Percentiles rank a stretch among this genome's conserved stretches.
phyloP scores from a whole-genome alignment of 2,113 vertebrate genomes.

The Cebidichthys violaceus region DNA sequence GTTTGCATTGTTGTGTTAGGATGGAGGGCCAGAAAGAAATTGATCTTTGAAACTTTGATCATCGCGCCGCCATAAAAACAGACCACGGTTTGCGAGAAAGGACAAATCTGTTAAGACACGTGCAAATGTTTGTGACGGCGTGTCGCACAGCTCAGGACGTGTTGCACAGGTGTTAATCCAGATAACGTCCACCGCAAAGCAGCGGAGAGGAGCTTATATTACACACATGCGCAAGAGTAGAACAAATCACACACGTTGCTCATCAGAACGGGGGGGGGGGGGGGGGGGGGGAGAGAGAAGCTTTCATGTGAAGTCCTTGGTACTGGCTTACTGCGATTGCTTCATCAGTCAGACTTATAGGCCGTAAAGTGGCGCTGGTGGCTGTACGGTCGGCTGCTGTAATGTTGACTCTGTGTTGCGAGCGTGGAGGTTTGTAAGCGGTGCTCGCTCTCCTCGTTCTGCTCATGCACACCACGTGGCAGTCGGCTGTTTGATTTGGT shows the following conservation, averaged over 20 bases:
- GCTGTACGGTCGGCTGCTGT: conserved; percentile 12
- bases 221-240: conserved; percentile 29
- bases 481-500: conserved; percentile 29
- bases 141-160: conserved; percentile 49
- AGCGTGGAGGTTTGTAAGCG: conserved; percentile 28
- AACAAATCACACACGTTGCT: conserved; percentile 44
- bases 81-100: conserved; percentile 21
- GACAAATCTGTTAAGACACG: conserved; percentile 29
- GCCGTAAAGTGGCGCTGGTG: conserved; percentile 14
- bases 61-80: conserved; percentile 9
- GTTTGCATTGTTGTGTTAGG: conserved; percentile 16
- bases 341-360: conserved; percentile 39
- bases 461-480: conserved; percentile 10
- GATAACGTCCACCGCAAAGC: conserved; percentile 55
- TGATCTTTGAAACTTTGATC: conserved; percentile 52
- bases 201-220: conserved; percentile 61
- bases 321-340: conserved; percentile 17
- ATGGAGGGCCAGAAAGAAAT: conserved; percentile 9
- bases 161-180: conserved; percentile 78
- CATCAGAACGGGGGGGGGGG: conserved; percentile 7
- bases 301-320: conserved; percentile 57
- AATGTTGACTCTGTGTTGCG: conserved; percentile 8
- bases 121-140: conserved; percentile 54
- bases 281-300: conserved; percentile 4
- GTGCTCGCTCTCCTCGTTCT: conserved; percentile 2